These are phyloP conservation scores for Blennius ocellaris DNA, from an alignment of 2,113 vertebrate species.

Conservation along the genomic window DNA sequence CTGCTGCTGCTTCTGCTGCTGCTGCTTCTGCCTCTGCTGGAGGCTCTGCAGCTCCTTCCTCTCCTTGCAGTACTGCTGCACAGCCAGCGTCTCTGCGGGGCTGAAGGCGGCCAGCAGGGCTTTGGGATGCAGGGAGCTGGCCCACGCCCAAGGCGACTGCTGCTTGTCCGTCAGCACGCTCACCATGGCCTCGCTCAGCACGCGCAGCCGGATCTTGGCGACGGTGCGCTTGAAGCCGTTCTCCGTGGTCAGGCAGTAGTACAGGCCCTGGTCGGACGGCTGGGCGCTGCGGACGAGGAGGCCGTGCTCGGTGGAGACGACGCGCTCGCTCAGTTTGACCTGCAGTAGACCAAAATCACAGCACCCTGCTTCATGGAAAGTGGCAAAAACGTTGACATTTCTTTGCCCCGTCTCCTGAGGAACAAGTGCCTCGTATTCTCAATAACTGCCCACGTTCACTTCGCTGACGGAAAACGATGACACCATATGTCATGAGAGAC, in stretches of 20 bases:
- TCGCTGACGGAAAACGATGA: too few species aligned
- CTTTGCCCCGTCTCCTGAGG: too few species aligned
- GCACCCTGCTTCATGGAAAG: too few species aligned
- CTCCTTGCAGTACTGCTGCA: constrained; percentile 96
- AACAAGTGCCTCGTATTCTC: too few species aligned
- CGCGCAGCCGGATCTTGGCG: constrained; percentile 93
- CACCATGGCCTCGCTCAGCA: constrained; percentile 89
- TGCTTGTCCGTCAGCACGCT: constrained; percentile 88
- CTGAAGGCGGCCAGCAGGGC: constrained; percentile 89
- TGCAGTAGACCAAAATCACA: constrained; percentile 50
- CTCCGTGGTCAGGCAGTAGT: constrained; percentile 95
- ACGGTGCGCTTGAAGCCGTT: constrained; percentile 96
- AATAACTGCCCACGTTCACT: too few species aligned
- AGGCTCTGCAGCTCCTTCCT: constrained; percentile 86
- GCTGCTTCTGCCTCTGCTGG: constrained; percentile 46
- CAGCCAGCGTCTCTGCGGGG: constrained; percentile 90
- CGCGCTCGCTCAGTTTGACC: constrained; percentile 94
- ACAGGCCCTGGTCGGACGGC: constrained; percentile 90
- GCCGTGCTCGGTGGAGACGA: constrained; percentile 91
- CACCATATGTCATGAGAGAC: too few species aligned
- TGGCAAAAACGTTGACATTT: too few species aligned
- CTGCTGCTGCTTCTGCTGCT: constrained; percentile 46
- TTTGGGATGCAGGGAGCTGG: constrained; percentile 89
- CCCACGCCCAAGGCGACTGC: constrained; percentile 90
- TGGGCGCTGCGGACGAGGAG: constrained; percentile 93